Conservation (phyloP, 2,113 vertebrate genomes). For the Cebidichthys violaceus region DNA sequence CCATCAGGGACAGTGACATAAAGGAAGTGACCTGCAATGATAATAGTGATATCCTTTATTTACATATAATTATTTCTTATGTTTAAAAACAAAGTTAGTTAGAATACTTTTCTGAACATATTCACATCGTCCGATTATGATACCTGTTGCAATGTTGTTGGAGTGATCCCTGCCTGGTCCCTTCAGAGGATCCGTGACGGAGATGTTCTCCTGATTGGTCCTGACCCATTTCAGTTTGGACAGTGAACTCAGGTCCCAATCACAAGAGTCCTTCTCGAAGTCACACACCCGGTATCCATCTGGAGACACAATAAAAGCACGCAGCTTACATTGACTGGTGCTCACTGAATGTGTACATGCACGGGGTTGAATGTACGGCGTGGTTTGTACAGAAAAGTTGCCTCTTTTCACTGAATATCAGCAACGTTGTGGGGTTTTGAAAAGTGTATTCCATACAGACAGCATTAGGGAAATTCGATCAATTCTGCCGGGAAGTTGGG, state of each 20-base stretch:
- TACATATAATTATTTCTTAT: not conserved
- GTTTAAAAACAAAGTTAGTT: not conserved
- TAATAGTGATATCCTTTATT: not conserved
- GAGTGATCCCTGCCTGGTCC: slow-evolving; percentile 90
- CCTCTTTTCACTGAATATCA: not conserved
- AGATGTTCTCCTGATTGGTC: slow-evolving; percentile 75
- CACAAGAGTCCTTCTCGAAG: slow-evolving; percentile 77
- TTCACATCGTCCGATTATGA: not conserved
- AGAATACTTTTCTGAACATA: not conserved
- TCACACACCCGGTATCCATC: slow-evolving; percentile 63
- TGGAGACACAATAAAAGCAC: slow-evolving; percentile 34
- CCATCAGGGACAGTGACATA: slow-evolving; percentile 81
- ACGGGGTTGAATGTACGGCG: not conserved
- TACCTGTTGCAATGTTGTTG: slow-evolving; percentile 85
- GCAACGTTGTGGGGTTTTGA: not conserved
- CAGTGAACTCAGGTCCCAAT: slow-evolving; percentile 69
- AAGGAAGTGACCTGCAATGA: slow-evolving; percentile 80
- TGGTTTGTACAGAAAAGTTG: not conserved
- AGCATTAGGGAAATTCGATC: not conserved
- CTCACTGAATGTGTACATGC: too few species aligned
- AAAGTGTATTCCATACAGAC: not conserved
- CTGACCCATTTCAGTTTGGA: slow-evolving; percentile 75
- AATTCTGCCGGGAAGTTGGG: not conserved
- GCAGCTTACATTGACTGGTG: not conserved
- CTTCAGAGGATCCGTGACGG: slow-evolving; percentile 19